Evolutionary conservation across 1,140 invertebrate genomes (phyloP).

Genomic region (Nasonia vitripennis): DNA sequence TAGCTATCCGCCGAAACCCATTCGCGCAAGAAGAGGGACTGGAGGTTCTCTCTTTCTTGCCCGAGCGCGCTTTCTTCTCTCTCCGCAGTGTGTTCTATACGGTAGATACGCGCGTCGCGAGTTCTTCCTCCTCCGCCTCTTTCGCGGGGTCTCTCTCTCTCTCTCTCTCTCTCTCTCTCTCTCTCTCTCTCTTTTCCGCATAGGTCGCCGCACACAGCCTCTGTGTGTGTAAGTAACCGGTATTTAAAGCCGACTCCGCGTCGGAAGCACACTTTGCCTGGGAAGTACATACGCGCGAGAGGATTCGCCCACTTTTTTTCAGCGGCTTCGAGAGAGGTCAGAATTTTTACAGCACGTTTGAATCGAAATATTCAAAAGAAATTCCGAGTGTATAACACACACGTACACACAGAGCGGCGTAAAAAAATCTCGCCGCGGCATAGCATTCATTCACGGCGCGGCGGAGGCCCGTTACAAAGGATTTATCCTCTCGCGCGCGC

Average conservation of each 20-base stretch:
- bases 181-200: slow-evolving; percentile 14
- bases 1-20: slow-evolving; percentile 19
- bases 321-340: too few species aligned
- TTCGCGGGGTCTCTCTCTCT: background rate
- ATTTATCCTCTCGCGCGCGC: background rate
- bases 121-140: background rate
- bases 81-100: background rate
- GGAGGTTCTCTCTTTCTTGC: background rate
- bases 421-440: too few species aligned
- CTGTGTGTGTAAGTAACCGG: background rate
- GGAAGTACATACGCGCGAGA: too few species aligned
- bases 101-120: background rate
- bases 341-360: too few species aligned
- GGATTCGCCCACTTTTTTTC: too few species aligned
- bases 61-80: background rate
- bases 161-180: background rate
- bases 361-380: too few species aligned
- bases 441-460: too few species aligned
- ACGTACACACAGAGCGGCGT: too few species aligned
- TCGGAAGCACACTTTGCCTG: background rate
- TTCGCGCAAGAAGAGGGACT: background rate
- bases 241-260: background rate
- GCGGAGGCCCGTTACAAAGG: background rate
- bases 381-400: too few species aligned
- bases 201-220: background rate